Evolutionary conservation across 2,113 vertebrate genomes (phyloP).

Genomic region (Circaetus gallicus): DNA sequence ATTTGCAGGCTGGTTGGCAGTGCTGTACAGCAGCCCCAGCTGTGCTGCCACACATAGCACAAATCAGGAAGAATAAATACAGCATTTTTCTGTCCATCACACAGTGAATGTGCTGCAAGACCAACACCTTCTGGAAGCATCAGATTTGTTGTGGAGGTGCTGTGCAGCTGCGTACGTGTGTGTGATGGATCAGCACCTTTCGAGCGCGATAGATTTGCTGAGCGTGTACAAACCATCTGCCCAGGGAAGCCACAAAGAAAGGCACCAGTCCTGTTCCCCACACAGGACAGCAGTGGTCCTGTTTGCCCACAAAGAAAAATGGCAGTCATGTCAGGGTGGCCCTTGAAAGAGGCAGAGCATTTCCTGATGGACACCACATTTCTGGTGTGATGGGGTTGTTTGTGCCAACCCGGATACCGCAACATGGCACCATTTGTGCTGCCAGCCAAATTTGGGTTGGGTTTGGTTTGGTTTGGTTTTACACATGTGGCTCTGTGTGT

Average conservation of each 20-base stretch:
- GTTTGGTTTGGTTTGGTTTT: neutral
- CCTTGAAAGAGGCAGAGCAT: neutral
- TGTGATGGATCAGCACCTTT: constrained; percentile 11
- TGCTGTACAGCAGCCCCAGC: neutral
- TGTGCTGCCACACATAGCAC: neutral
- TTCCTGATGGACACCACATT: neutral
- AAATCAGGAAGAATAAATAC: neutral
- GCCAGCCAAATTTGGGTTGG: neutral
- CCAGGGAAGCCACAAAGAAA: neutral
- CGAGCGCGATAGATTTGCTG: neutral
- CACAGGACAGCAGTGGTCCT: neutral
- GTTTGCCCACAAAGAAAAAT: neutral
- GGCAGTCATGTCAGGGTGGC: neutral
- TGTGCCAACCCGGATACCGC: neutral
- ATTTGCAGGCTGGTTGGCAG: neutral
- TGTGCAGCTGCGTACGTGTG: neutral
- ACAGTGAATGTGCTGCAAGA: neutral
- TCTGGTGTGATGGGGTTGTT: neutral
- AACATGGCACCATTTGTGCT: neutral
- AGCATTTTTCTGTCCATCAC: neutral
- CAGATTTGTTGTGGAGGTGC: neutral
- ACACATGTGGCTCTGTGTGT: neutral
- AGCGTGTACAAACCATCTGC: neutral
- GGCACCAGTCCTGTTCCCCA: neutral
- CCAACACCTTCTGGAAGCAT: constrained; percentile 23